Conservation (phyloP, 2,113 vertebrate species). For the Salvelinus namaycush region DNA sequence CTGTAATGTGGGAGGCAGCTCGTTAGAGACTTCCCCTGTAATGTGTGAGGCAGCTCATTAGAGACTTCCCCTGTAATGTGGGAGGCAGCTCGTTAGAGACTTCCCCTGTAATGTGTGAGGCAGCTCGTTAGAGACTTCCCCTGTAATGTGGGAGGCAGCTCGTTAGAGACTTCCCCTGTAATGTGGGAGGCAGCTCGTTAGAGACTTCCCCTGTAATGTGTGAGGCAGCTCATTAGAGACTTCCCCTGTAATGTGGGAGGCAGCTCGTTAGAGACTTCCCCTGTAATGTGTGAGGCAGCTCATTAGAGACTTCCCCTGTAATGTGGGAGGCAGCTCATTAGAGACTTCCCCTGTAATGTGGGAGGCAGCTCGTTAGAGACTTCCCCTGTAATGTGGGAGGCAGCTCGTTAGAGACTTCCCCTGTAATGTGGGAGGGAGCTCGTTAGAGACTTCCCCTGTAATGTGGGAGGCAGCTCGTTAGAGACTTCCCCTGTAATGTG, state of each 20-base stretch:
- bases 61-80: neutral
- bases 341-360: slow-evolving; percentile 14
- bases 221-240: slow-evolving; percentile 33
- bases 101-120: no score
- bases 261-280: slow-evolving; percentile 30
- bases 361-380: slow-evolving; percentile 34
- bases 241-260: neutral
- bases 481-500: neutral
- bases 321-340: no score
- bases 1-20: no score
- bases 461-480: slow-evolving; percentile 35
- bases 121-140: slow-evolving; percentile 1
- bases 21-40: slow-evolving; percentile 4
- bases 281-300: neutral
- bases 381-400: neutral
- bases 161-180: slow-evolving; percentile 21
- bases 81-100: slow-evolving; percentile 30
- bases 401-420: slow-evolving; percentile 35
- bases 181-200: slow-evolving; percentile 26
- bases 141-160: slow-evolving; percentile 19
- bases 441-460: slow-evolving; percentile 3
- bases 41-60: slow-evolving; percentile 34
- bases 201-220: slow-evolving; percentile 21
- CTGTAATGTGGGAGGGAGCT: neutral
- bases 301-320: slow-evolving; percentile 22